phyloP scores from a whole-genome alignment of 2,113 vertebrate genomes.

The Cariama cristata region DNA sequence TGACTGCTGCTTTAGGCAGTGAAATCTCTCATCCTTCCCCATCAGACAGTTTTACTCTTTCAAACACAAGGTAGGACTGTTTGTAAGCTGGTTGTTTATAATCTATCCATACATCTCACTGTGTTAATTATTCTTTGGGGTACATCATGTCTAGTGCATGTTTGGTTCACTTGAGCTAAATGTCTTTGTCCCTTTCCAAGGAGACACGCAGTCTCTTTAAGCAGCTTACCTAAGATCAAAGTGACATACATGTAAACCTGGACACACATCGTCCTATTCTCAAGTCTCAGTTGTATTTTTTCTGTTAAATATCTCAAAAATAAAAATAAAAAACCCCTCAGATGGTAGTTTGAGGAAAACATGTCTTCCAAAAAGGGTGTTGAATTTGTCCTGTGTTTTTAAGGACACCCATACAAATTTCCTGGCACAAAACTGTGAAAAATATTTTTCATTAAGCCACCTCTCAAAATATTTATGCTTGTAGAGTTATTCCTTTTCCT shows the following conservation, averaged over 20 bases:
- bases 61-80: background rate
- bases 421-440: background rate
- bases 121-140: background rate
- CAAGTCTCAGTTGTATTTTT: background rate
- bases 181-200: background rate
- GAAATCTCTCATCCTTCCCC: background rate
- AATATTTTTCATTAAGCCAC: background rate
- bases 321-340: fast-evolving
- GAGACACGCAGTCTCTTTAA: background rate
- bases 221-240: background rate
- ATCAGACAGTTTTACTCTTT: background rate
- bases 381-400: background rate
- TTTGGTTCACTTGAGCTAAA: background rate
- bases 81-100: background rate
- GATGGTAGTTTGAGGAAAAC: background rate
- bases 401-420: background rate
- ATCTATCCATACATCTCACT: background rate
- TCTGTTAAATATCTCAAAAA: background rate
- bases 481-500: background rate
- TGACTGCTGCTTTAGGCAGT: background rate
- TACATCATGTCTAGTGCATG: no score
- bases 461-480: background rate
- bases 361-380: background rate
- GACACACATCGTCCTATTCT: background rate
- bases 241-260: background rate